Base-by-base conservation (phyloP, 2,888 invertebrate species). In the Cremastinae sp. region DNA sequence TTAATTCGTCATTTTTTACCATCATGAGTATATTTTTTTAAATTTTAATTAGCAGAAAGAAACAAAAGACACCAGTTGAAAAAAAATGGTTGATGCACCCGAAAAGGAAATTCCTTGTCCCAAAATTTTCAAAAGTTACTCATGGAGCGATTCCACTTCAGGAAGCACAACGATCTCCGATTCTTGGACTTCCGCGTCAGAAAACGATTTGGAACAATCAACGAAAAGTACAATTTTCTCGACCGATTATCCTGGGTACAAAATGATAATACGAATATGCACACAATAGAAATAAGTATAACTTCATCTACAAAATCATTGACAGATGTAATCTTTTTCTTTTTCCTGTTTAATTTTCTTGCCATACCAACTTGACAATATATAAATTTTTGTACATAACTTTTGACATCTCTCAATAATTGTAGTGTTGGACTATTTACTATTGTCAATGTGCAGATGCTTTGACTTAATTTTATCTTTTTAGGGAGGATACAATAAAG, bases 401-500 rank as follows among this genome's bases (percentile, higher is more conserved):
- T n/a, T n/a, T n/a, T n/a, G n/a, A n/a, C n/a, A n/a, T n/a, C n/a
- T n/a, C 9, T 41, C 41, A 41, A 41, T 41, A 41, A 41, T 41
- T 9, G 9, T 45, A 14, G 43, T 12, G 14, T n/a, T n/a, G n/a
- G n/a, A n/a, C n/a, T n/a, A n/a, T n/a, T n/a, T n/a, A n/a, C n/a
- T n/a, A n/a, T n/a, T n/a, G n/a, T n/a, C n/a, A n/a, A n/a, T n/a
- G n/a, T n/a, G n/a, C n/a, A n/a, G n/a, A n/a, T n/a, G n/a, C n/a
- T 16, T 16, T 18, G 2, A 37, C 14, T 41, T 5, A 7, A 7
- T 16, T 59, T 10, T 58, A 28, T 28, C 22, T 41, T 43, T 43
- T 22, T 49, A 87, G 87, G 16, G 69, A 82, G 68, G 83, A 82
- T 37, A 53, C 83, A 18, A 80, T 85, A 80, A 66, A 74, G 18